Conservation (phyloP, 92 coral and sea anemone species). For the Phenganax marumi region DNA sequence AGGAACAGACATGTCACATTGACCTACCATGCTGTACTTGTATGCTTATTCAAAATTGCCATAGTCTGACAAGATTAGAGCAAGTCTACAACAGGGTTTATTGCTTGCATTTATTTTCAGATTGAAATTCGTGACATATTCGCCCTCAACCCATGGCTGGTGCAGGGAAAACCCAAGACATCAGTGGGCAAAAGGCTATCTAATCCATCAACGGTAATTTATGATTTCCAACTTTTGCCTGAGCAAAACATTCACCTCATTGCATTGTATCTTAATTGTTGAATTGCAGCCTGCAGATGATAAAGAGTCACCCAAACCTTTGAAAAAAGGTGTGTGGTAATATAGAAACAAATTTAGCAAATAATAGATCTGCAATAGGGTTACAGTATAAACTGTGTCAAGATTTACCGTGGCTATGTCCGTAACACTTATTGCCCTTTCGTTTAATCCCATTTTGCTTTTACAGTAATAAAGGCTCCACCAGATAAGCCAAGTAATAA, state of each 20-base stretch:
- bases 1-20: too few species aligned
- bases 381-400: too few species aligned
- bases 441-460: neutral
- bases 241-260: neutral
- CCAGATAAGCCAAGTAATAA: slow-evolving; percentile 17
- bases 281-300: slow-evolving; percentile 34
- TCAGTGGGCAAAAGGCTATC: slow-evolving; percentile 68
- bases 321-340: slow-evolving; percentile 21
- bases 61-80: neutral
- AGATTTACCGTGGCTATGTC: too few species aligned
- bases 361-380: neutral
- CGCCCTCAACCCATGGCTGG: slow-evolving; percentile 82
- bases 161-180: slow-evolving; percentile 73
- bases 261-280: neutral
- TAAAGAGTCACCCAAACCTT: slow-evolving; percentile 35
- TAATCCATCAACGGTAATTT: slow-evolving; percentile 50
- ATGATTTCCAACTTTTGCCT: neutral
- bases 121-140: slow-evolving; percentile 94
- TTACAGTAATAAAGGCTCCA: slow-evolving; percentile 21
- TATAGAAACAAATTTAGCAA: neutral
- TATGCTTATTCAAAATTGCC: too few species aligned
- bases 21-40: too few species aligned
- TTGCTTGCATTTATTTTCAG: slow-evolving; percentile 43
- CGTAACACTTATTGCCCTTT: too few species aligned
- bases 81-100: neutral